Percentiles rank a stretch among this genome's conserved stretches.
Evolutionary conservation across 2,797 vertebrate genomes (phyloP).

Genomic region (Acridotheres tristis): DNA sequence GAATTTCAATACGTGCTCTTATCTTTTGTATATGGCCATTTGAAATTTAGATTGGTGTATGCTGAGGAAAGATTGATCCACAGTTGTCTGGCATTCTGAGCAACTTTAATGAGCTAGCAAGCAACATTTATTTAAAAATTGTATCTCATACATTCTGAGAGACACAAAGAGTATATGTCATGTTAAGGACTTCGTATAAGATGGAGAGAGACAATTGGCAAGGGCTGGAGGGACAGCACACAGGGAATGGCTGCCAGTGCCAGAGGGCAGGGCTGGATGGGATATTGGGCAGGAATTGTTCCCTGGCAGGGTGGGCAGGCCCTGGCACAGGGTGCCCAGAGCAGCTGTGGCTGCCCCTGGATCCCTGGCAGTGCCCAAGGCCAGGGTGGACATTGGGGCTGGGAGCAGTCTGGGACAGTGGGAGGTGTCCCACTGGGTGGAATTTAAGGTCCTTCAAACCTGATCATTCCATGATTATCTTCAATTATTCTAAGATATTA

Average conservation of each 20-base stretch:
- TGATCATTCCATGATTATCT: not conserved
- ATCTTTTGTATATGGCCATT: not conserved
- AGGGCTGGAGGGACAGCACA: fast-evolving
- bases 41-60: not conserved
- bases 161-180: not conserved
- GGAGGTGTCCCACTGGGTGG: not conserved
- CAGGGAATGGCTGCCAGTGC: not conserved
- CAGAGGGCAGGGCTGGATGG: fast-evolving
- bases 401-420: not conserved
- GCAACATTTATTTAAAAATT: not conserved
- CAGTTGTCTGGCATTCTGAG: not conserved
- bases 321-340: not conserved
- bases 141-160: not conserved
- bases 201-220: fast-evolving
- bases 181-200: not conserved
- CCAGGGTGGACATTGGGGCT: not conserved
- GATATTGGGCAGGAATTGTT: not conserved
- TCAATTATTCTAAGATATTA: not conserved
- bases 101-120: not conserved
- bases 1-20: not conserved
- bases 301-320: not conserved
- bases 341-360: not conserved
- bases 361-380: not conserved
- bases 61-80: not conserved
- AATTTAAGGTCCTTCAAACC: not conserved